Evolutionary conservation across 2,113 vertebrate species (phyloP).

Genomic region (Spilogale gracilis): DNA sequence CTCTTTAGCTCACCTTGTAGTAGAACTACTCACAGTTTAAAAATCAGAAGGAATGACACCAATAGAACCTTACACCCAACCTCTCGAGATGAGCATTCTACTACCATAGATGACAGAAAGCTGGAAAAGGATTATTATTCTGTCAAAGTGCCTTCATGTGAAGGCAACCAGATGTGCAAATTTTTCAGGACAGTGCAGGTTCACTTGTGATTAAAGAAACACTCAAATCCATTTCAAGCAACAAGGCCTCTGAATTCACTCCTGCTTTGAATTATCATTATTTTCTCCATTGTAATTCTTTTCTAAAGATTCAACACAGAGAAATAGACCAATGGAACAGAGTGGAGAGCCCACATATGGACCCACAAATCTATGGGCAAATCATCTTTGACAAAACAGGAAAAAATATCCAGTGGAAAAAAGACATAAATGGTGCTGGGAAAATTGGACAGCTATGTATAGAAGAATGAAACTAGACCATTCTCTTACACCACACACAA

Average conservation of each 20-base stretch:
- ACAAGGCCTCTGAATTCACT: not conserved
- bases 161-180: not conserved
- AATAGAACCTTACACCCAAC: not conserved
- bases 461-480: no score
- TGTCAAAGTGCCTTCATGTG: not conserved
- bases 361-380: no score
- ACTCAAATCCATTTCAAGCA: constrained; percentile 33
- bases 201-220: not conserved
- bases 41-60: not conserved
- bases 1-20: not conserved
- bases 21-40: not conserved
- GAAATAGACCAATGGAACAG: no score
- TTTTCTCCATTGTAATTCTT: not conserved
- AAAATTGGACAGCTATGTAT: no score
- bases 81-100: not conserved
- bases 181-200: not conserved
- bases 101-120: not conserved
- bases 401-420: no score
- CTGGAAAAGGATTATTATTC: not conserved
- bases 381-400: no score
- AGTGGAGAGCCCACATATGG: no score
- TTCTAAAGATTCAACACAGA: not conserved
- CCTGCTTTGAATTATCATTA: not conserved
- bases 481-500: no score
- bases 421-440: no score